Evolutionary conservation across 2,113 vertebrate species (phyloP), one percentile per base, ranked within the genome.

Genomic region (Periophthalmodon schlosseri): DNA sequence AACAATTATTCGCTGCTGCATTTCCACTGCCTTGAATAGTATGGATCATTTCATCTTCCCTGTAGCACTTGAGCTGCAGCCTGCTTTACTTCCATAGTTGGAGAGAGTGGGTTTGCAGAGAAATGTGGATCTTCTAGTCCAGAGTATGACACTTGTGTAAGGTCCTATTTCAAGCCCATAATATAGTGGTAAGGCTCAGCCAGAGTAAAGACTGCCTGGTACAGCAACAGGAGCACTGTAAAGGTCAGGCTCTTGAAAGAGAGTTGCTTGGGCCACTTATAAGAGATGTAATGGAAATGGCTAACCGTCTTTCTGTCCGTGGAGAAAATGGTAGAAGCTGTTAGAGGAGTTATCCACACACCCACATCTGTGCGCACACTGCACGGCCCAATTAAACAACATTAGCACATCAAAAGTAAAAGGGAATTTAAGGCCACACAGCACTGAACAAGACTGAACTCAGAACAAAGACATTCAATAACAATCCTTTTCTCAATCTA

Each of bases 361-460:
- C 82, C 66, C 81, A 83, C 75, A 75, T 72, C 70, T 80, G 80
- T 76, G 86, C 74, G 68, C 71, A 65, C 54, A 6, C 68, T 13
- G 14, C 75, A 70, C 71, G 63, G 2, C 36, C 74, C 3, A 57
- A 77, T 86, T 78, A 78, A 89, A 90, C 84, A 49, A 83, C 88
- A 92, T 91, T 91, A 88, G 83, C 91, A 93, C 87, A 92, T 92
- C 88, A 91, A 90, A 91, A 88, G 82, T 65, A 67, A 64, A 68
- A 68, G 33, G 63, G 34, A 39, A 65, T 65, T n/a, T 65, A 44
- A 65, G 63, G 63, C 23, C 57, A 60, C 57, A 6, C 57, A 60
- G 20, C 33, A 8, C 52, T 23, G 56, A 68, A 85, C 78, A 84
- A 80, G 39, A 71, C 68, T 63, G 28, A 63, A 63, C 47, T 12